Base-by-base conservation (phyloP, 2,888 invertebrate genomes). In the Cephus rjabovi region DNA sequence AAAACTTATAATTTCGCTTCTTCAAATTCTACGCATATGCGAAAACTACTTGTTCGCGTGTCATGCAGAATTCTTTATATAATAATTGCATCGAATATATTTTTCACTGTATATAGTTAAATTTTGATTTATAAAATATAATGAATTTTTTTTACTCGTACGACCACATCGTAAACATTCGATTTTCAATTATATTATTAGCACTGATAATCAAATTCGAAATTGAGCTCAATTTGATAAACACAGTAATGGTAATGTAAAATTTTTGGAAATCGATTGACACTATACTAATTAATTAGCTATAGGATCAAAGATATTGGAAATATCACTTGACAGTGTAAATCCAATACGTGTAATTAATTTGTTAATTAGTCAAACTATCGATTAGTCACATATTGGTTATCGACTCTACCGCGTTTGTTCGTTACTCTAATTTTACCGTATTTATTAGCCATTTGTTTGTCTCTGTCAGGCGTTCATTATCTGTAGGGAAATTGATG, bases 211-310 rank as follows among this genome's bases (percentile, higher is more conserved):
- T 56, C 56, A 4, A 56, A 56, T 56, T 23, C 56, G 15, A 56
- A 40, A 56, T 9, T 9, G 2, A 56, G 23, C 3, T 56, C 9
- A 56, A 23, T 23, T 56, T 9, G 56, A 23, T 9, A 56, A 23
- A 56, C 9, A 6, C 0, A 23, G 0, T 9, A 23, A 56, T 23
- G 9, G 9, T 23, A 2, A 23, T 23, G 23, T 23, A 0, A 0
- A 56, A 23, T 56, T 23, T 56, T 56, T 23, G 56, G 2, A 56
- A 56, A 56, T 56, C 9, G 23, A 56, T 56, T 23, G 23, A 56
- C 23, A 6, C 56, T 9, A 23, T 56, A 56, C 23, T 23, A 56
- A 56, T 56, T 23, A 56, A 56, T 23, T 56, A 23, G 56, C 23
- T 9, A 56, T 23, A 0, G 56, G 9, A 23, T 23, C 9, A 56